Conservation (phyloP, 2,797 vertebrate genomes). For the Geotrypetes seraphini region DNA sequence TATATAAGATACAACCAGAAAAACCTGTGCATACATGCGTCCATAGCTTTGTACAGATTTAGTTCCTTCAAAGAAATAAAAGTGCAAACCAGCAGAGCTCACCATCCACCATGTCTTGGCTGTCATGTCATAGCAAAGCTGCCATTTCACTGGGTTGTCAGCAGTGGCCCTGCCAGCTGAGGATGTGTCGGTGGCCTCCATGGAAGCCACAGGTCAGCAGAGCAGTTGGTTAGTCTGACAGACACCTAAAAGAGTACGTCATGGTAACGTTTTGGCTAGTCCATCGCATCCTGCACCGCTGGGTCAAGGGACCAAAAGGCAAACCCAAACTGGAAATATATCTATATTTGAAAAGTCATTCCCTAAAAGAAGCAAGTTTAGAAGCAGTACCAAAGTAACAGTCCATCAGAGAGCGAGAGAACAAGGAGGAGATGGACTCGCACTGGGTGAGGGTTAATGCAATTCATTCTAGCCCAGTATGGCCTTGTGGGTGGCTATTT, state of each 20-base stretch:
- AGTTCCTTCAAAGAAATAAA: no score
- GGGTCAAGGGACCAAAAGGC: neutral
- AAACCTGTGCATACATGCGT: no score
- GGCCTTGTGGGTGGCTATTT: slow-evolving; percentile 19
- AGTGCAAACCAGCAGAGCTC: no score
- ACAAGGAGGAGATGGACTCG: neutral
- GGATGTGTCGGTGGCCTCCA: slow-evolving; percentile 19
- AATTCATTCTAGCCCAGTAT: neutral
- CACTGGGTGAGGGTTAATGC: neutral
- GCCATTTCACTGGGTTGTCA: slow-evolving; percentile 69
- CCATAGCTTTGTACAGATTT: no score
- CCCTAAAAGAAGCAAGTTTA: no score
- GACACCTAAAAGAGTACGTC: neutral
- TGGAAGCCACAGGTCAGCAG: neutral
- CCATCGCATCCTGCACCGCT: neutral
- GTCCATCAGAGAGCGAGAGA: neutral
- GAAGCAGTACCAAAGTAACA: neutral
- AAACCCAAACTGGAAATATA: neutral
- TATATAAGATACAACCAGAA: no score
- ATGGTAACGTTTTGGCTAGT: neutral
- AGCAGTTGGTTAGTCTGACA: neutral
- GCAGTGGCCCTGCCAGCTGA: neutral
- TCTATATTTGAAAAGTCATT: no score
- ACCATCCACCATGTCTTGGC: slow-evolving; percentile 94
- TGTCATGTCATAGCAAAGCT: slow-evolving; percentile 74